A percentile compares a stretch with the other conserved stretches of the same genome.
Evolutionary conservation across 2,888 invertebrate species (phyloP).

Genomic region (Xiphydria camelus): DNA sequence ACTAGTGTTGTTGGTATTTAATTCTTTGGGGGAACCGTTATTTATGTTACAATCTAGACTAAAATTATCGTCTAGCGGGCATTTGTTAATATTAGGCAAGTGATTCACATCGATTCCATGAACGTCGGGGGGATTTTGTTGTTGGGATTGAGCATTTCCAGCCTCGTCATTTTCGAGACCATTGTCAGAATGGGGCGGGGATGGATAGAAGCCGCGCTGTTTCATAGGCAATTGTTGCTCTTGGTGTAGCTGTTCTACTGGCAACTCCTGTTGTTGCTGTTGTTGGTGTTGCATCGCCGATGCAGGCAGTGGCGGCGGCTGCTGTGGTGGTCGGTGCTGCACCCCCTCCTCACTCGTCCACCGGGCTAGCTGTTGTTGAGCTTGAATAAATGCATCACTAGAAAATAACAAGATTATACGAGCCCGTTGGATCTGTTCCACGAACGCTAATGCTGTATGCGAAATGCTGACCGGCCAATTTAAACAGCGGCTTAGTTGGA

Average conservation of each 20-base stretch:
- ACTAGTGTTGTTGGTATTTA: slow-evolving; percentile 54
- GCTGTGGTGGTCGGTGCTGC: slow-evolving; percentile 54
- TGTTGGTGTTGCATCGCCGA: slow-evolving; percentile 26
- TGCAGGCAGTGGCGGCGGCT: slow-evolving; percentile 58
- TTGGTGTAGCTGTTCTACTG: slow-evolving; percentile 29
- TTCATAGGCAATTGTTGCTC: slow-evolving; percentile 45
- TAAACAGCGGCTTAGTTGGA: no score
- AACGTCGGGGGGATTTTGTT: slow-evolving; percentile 44
- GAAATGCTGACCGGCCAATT: no score
- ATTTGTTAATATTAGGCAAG: slow-evolving; percentile 52
- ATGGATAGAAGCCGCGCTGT: slow-evolving; percentile 50
- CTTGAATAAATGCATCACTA: slow-evolving; percentile 97
- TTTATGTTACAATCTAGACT: slow-evolving; percentile 56
- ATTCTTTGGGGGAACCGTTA: slow-evolving; percentile 48
- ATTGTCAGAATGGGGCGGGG: slow-evolving; percentile 44
- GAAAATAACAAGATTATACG: slow-evolving; percentile 75
- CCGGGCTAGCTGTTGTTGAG: slow-evolving; percentile 94
- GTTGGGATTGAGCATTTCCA: slow-evolving; percentile 51
- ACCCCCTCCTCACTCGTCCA: slow-evolving; percentile 84
- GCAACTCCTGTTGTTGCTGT: slow-evolving; percentile 18
- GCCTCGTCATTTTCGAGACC: slow-evolving; percentile 45
- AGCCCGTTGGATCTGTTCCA: slow-evolving; percentile 35
- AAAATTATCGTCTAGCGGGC: slow-evolving; percentile 54
- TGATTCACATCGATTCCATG: slow-evolving; percentile 52
- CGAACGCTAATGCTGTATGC: slow-evolving; percentile 15